Evolutionary conservation across 2,888 invertebrate genomes (phyloP).

Genomic region (Vesta saturnalis): DNA sequence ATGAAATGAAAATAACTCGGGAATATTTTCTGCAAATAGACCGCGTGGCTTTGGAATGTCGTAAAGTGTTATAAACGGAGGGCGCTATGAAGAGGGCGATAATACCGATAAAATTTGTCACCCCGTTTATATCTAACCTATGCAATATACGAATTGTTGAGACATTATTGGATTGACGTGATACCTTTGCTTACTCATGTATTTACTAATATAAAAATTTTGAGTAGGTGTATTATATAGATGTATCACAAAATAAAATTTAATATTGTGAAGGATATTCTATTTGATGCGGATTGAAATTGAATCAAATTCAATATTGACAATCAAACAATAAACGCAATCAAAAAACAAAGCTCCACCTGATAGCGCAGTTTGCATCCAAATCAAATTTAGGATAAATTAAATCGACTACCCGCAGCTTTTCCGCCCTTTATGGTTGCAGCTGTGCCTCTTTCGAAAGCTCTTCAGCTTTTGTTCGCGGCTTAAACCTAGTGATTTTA

Average conservation of each 20-base stretch:
- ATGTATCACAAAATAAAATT: background rate
- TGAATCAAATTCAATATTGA: constrained; percentile 7
- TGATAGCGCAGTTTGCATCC: constrained; percentile 44
- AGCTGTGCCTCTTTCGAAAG: constrained; percentile 53
- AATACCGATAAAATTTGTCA: constrained; percentile 43
- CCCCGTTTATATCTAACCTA: constrained; percentile 42
- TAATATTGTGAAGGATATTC: background rate
- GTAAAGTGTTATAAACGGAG: constrained; percentile 31
- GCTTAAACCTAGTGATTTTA: constrained; percentile 57
- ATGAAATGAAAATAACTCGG: constrained; percentile 12
- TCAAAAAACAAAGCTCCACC: constrained; percentile 45
- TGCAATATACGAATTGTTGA: constrained; percentile 38
- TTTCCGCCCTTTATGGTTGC: constrained; percentile 45
- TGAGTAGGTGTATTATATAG: too few species aligned
- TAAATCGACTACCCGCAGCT: constrained; percentile 47
- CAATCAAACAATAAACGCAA: constrained; percentile 22
- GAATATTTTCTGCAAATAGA: constrained; percentile 12
- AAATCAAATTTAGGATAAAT: constrained; percentile 51
- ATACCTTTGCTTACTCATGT: constrained; percentile 10
- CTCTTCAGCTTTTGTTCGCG: constrained; percentile 54
- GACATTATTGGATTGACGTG: constrained; percentile 31
- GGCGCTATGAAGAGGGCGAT: constrained; percentile 40
- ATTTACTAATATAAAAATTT: background rate
- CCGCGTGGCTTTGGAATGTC: constrained; percentile 30
- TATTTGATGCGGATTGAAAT: background rate